phyloP scores from a whole-genome alignment of 2,888 invertebrate species.

The Drosophila leonis region DNA sequence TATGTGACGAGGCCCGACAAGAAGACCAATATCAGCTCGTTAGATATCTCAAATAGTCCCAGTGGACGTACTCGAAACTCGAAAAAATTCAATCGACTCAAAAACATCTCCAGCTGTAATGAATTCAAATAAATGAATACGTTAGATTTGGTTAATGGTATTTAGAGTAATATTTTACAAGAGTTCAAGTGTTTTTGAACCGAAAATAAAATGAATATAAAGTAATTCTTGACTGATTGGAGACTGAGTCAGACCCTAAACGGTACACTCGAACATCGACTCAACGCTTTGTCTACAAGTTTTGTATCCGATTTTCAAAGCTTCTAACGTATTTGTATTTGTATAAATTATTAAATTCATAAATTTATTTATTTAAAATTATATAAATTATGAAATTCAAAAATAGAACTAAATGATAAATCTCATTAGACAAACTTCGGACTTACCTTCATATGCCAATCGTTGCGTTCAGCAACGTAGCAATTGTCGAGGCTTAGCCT shows the following conservation, averaged over 20 bases:
- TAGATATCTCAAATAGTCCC: conserved; percentile 68
- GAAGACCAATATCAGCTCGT: conserved; percentile 59
- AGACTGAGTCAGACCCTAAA: not conserved
- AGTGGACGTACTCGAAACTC: conserved; percentile 60
- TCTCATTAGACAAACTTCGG: not conserved
- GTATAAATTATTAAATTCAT: too few species aligned
- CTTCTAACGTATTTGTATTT: too few species aligned
- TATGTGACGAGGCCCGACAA: conserved; percentile 64
- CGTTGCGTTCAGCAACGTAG: conserved; percentile 41
- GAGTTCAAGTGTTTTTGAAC: not conserved
- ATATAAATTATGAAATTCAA: too few species aligned
- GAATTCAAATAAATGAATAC: not conserved
- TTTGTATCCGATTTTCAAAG: too few species aligned
- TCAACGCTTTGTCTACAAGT: too few species aligned
- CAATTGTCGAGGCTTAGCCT: conserved; percentile 57
- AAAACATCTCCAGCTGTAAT: conserved; percentile 65
- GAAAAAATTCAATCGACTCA: conserved; percentile 56
- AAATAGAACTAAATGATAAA: too few species aligned
- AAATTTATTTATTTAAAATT: too few species aligned
- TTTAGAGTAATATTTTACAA: not conserved
- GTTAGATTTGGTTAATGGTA: not conserved
- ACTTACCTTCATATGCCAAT: conserved; percentile 59
- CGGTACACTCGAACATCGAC: too few species aligned
- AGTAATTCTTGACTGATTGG: not conserved
- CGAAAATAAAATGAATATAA: not conserved